These are phyloP conservation scores for Nomada flava DNA, from an alignment of 2,888 invertebrate genomes.

Conservation along the genomic window DNA sequence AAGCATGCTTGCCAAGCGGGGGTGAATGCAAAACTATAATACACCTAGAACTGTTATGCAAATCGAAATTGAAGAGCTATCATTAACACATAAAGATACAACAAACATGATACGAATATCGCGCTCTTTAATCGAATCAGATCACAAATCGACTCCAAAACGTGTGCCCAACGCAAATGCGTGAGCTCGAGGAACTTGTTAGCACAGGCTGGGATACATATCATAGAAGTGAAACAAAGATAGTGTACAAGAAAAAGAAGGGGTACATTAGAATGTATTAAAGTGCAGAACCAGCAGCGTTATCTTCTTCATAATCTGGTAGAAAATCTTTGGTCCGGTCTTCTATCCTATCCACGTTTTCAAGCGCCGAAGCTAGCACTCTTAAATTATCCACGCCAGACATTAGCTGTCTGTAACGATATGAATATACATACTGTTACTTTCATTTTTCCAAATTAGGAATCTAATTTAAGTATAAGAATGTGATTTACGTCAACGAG, in stretches of 20 bases:
- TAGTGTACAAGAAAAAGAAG: slow-evolving; percentile 51
- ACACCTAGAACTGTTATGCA: slow-evolving; percentile 17
- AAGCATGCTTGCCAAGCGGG: slow-evolving; percentile 39
- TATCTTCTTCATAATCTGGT: slow-evolving; percentile 85
- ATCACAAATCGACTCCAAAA: slow-evolving; percentile 63
- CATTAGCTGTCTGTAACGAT: slow-evolving; percentile 87
- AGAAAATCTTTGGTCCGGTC: slow-evolving; percentile 85
- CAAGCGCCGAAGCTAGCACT: slow-evolving; percentile 87
- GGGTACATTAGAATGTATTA: slow-evolving; percentile 72
- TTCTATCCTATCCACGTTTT: slow-evolving; percentile 86
- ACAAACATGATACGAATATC: slow-evolving; percentile 71
- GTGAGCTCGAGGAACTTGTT: slow-evolving; percentile 66
- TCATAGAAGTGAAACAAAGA: slow-evolving; percentile 48
- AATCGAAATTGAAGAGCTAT: slow-evolving; percentile 43
- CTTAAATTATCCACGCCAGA: slow-evolving; percentile 89
- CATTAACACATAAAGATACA: slow-evolving; percentile 62
- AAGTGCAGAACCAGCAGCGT: slow-evolving; percentile 85
- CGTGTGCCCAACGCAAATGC: slow-evolving; percentile 29
- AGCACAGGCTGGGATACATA: slow-evolving; percentile 58
- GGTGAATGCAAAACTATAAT: slow-evolving; percentile 1
- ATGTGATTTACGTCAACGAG: slow-evolving; percentile 86
- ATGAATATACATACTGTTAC: slow-evolving; percentile 36
- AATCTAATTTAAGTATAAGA: not conserved
- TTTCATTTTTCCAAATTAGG: slow-evolving; percentile 3
- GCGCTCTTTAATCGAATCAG: slow-evolving; percentile 53